A percentile compares a stretch with the other conserved stretches of the same genome.
Conservation (phyloP, 1,140 invertebrate genomes). For the Danaus melanippus region DNA sequence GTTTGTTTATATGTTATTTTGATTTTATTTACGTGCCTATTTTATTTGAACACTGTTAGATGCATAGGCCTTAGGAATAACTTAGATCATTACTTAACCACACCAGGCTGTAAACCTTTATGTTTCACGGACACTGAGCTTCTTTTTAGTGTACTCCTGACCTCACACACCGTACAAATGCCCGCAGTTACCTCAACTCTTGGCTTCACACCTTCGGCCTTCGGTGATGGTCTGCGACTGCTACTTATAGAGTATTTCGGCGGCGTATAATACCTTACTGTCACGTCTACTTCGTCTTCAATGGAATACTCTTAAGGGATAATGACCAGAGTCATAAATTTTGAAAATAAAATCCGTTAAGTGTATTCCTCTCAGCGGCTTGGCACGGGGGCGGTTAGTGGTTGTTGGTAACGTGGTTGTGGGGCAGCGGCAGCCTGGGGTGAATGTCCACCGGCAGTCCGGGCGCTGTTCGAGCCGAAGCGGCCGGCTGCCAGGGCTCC, state of each 20-base stretch:
- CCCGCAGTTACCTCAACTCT: conserved; percentile 71
- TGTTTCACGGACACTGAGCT: conserved; percentile 69
- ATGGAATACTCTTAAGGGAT: conserved; percentile 54
- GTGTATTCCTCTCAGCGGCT: conserved; percentile 53
- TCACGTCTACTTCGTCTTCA: conserved; percentile 48
- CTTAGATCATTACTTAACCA: conserved; percentile 68
- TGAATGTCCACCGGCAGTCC: conserved; percentile 53
- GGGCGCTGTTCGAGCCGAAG: conserved; percentile 55
- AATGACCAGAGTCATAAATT: too few relatives aligned
- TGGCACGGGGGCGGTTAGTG: conserved; percentile 48
- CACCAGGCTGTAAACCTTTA: conserved; percentile 67
- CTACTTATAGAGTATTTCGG: conserved; percentile 48
- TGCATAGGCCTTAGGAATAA: conserved; percentile 68
- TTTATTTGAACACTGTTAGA: conserved; percentile 68
- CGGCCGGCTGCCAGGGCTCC: conserved; percentile 41
- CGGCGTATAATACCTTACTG: conserved; percentile 52
- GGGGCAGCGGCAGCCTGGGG: conserved; percentile 63
- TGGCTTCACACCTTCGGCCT: conserved; percentile 68
- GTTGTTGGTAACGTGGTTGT: conserved; percentile 62
- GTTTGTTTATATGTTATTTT: conserved; percentile 53
- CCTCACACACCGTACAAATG: conserved; percentile 69
- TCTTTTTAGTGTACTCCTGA: conserved; percentile 71
- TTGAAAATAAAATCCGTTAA: conserved; percentile 37
- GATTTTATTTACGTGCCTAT: conserved; percentile 61
- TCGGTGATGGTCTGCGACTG: conserved; percentile 56